Base-by-base conservation (phyloP, 2,888 invertebrate genomes). In the Hipparchia semele region DNA sequence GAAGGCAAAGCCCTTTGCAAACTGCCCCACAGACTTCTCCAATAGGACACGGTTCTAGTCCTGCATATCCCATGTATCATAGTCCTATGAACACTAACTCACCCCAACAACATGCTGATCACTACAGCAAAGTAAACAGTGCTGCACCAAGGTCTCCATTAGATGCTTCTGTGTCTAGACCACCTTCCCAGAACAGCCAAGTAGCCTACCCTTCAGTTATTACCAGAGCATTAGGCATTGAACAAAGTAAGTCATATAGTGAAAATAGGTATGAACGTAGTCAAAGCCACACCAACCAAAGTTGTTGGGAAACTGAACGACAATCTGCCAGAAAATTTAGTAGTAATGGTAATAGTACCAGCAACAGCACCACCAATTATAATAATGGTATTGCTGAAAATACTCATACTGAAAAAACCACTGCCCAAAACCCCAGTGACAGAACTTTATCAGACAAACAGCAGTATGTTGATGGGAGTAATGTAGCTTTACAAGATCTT, bases 141-240 rank as follows among this genome's bases (percentile, higher is more conserved):
- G 87, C 94, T 68, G 95, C 96, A 46, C 96, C 96, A 45, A 94
- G 96, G 12, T 96, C 96, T 59, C 96, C 96, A 8, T 86, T 96
- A 79, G 96, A 96, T 82, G 96, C 96, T 12, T 95, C 96, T 0
- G 94, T 96, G 10, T 94, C 96, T 3, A 90, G 96, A 75, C 95
- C 96, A 6, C 95, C 95, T 59, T 94, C 95, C 62, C 93, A 94
- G 81, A 93, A 91, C 77, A 94, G 91, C 82, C 95, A 96, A 84
- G 96, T 97, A 75, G 97, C 96, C 72, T 97, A 98, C 87, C 96
- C 97, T 68, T 97, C 97, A 78, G 97, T 98, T 75, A 98, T 98
- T 82, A 97, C 97, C 59, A 94, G 97, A 82, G 96, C 97, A 80
- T 86, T 96, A 81, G 96, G 95, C 77, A 91, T 95, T 71, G 95